A percentile compares a stretch with the other conserved stretches of the same genome.
Evolutionary conservation across 2,113 vertebrate species (phyloP).

Genomic region (Taurulus bubalis): DNA sequence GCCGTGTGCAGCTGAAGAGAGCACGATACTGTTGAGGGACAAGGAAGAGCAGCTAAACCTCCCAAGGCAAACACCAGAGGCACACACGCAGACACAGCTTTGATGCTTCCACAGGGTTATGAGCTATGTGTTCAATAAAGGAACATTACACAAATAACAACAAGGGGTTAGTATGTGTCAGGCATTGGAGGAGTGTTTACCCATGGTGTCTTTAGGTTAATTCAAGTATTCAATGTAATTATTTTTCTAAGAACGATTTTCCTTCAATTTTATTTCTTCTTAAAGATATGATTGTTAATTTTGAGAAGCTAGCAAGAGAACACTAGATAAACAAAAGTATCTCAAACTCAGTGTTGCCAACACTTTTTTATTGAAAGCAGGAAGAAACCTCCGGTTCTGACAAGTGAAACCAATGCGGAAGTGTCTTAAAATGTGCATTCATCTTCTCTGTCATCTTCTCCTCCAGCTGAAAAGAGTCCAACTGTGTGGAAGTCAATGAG

Average conservation of each 20-base stretch:
- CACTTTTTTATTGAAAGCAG: background rate
- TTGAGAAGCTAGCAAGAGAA: background rate
- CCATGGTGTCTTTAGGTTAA: background rate
- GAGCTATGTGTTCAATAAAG: conserved; percentile 31
- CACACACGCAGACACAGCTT: conserved; percentile 30
- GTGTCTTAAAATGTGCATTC: background rate
- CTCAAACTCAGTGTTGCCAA: background rate
- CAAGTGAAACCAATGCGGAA: background rate
- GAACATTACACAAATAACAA: conserved; percentile 40
- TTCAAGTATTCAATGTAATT: background rate
- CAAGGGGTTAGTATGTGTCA: conserved; percentile 9
- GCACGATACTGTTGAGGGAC: conserved; percentile 42
- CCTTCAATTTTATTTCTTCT: background rate
- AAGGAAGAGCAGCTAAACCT: conserved; percentile 64
- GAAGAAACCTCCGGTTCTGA: background rate
- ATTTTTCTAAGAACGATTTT: background rate
- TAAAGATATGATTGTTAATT: background rate
- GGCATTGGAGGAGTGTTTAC: conserved; percentile 10
- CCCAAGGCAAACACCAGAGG: conserved; percentile 39
- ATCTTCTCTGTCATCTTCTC: background rate
- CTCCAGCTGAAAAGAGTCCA: background rate
- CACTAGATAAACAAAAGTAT: background rate
- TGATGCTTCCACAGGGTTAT: conserved; percentile 40
- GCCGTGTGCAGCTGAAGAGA: conserved; percentile 57
- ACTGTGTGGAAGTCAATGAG: background rate